Base-by-base conservation (phyloP, 2,797 vertebrate species). In the Hippopotamyrus pictus region DNA sequence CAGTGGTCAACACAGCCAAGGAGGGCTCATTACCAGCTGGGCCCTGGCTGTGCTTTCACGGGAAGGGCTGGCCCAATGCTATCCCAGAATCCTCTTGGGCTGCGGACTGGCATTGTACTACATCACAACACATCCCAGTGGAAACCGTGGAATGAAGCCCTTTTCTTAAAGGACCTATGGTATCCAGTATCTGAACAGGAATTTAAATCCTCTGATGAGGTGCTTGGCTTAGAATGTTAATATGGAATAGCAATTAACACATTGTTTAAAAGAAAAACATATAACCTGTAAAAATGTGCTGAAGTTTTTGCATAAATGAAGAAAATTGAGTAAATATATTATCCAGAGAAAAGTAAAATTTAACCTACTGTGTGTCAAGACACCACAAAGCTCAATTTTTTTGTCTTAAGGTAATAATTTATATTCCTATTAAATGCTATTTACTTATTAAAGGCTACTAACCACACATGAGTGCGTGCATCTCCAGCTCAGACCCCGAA, bases 1-100 rank as follows among this genome's bases (percentile, higher is more conserved):
- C 92, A 91, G 79, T 14, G 94, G 93, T 92, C 92, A 88, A 91
- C 93, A 92, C 91, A 89, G 93, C 88, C 92, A 94, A 92, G 92
- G 90, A 90, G 90, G 94, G 93, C 94, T 92, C 92, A 93, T 92
- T 93, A 92, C 94, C 92, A 91, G 92, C 90, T 90, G 88, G 76
- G 91, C 91, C 91, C 90, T 91, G 92, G 93, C 51, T 90, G 54
- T 29, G 90, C 19, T 90, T 89, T 91, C 92, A 95, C 94, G 94
- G 94, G 92, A 93, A 93, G 91, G 93, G 93, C 92, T 82, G 41
- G 17, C 91, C 94, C 90, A 92, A 93, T 94, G 94, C 94, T 92
- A 90, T 90, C 91, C 59, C 25, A 62, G 88, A 92, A 90, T 90
- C 90, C 89, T 90, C 90, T 89, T 25, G 83, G 76, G 91, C 82